A percentile compares a stretch with the other conserved stretches of the same genome.
Evolutionary conservation across 2,113 vertebrate species (phyloP).

Genomic region (Piliocolobus tephrosceles): DNA sequence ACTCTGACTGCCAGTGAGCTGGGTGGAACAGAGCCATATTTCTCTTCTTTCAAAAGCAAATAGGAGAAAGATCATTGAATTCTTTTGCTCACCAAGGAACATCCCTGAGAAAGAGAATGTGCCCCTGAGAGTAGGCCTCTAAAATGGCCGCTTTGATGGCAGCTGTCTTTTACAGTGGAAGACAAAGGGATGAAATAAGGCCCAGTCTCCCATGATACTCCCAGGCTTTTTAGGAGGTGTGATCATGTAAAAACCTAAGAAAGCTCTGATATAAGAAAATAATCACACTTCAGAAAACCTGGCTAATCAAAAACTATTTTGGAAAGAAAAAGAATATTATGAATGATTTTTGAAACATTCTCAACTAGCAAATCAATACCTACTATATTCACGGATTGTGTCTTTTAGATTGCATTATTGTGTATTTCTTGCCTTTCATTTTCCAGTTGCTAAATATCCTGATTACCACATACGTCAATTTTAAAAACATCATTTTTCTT

Average conservation of each 20-base stretch:
- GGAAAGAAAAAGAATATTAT: background rate
- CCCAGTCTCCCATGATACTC: too few relatives aligned
- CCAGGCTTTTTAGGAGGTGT: background rate
- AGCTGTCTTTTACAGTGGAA: too few relatives aligned
- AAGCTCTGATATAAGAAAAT: background rate
- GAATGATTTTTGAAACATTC: background rate
- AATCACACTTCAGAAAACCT: background rate
- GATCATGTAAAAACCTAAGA: background rate
- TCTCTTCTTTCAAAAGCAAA: too few relatives aligned
- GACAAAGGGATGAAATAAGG: too few relatives aligned
- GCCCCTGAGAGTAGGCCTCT: too few relatives aligned
- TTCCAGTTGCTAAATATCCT: slow-evolving; percentile 30
- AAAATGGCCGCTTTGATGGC: too few relatives aligned
- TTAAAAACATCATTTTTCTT: background rate
- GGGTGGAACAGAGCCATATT: too few relatives aligned
- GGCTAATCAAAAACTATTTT: background rate
- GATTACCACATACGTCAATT: background rate
- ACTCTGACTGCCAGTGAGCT: too few relatives aligned
- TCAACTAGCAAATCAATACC: background rate
- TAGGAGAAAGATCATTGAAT: too few relatives aligned
- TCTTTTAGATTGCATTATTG: background rate
- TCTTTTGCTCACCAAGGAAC: too few relatives aligned
- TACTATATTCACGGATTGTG: background rate
- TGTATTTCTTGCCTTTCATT: background rate
- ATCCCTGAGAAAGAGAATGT: too few relatives aligned